Percentiles rank a stretch among this genome's conserved stretches.
Conservation (phyloP, 2,888 invertebrate genomes). For the Diarsia brunnea region DNA sequence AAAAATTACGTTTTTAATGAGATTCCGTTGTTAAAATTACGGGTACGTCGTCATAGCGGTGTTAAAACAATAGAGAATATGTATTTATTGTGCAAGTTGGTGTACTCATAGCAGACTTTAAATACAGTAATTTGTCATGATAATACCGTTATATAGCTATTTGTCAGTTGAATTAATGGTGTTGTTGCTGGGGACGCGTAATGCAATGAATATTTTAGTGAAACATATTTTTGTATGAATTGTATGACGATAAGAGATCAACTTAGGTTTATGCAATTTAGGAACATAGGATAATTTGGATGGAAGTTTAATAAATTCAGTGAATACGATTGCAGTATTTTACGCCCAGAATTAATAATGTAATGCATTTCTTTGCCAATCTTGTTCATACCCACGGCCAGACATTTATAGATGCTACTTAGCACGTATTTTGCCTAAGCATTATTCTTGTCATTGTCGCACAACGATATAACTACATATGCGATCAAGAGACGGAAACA, state of each 20-base stretch:
- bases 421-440: neutral
- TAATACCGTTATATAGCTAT: constrained; percentile 38
- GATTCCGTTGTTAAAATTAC: constrained; percentile 62
- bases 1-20: constrained; percentile 57
- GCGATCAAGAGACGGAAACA: neutral
- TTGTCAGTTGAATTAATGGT: constrained; percentile 35
- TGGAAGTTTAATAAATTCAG: constrained; percentile 10
- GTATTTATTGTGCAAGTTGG: constrained; percentile 42
- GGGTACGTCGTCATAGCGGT: constrained; percentile 39
- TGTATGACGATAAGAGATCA: constrained; percentile 18
- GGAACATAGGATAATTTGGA: neutral
- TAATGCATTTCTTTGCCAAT: neutral
- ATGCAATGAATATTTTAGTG: neutral
- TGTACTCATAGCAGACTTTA: constrained; percentile 30
- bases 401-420: neutral
- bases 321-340: constrained; percentile 16
- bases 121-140: constrained; percentile 45
- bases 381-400: neutral
- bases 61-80: constrained; percentile 55
- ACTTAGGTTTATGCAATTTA: neutral
- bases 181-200: constrained; percentile 9
- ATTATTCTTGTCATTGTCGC: neutral
- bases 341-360: neutral
- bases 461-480: neutral
- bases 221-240: constrained; percentile 15